Evolutionary conservation across 2,888 invertebrate genomes (phyloP), one percentile per base, ranked within the genome.

Genomic region (Drosophila pseudotalamancana): DNA sequence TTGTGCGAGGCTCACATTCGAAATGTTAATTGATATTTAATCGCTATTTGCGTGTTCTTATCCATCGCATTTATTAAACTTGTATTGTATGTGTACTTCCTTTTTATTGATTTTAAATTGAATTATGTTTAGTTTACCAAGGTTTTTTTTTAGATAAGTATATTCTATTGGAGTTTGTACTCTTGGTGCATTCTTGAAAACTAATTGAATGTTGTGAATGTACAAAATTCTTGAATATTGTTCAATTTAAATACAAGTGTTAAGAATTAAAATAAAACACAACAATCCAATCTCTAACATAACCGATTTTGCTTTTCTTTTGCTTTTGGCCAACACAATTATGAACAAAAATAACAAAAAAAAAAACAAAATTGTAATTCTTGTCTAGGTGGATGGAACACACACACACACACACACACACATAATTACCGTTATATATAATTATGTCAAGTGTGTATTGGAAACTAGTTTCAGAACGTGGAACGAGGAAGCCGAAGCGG

Each of bases 121-220:
- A 25, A 25, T 25, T 25, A 6, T 1, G 9, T 25, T 25, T 25
- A 9, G 6, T 25, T 25, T 25, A 25, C 1, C 9, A 25, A 25
- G 6, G 3, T 39, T 50, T 69, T 21, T 46, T 46, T 72, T 43
- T 43, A 51, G 48, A 59, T 65, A n/a, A n/a, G n/a, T n/a, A 65
- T 71, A 60, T 49, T 51, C 51, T 60, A 50, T 46, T 37, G 43
- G 63, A 49, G 29, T 57, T 71, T 42, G 29, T 49, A 62, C 42
- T 23, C 46, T 31, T 61, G 48, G 46, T 51, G 40, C 45, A 60
- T 62, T 62, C 55, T 56, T 57, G 35, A 55, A 27, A 72, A 70
- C 53, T 48, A 70, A 64, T 64, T 83, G 72, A 83, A 80, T 80
- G 87, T 80, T 80, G 87, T 87, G 57, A 74, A 64, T 71, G 71